Conservation (phyloP, 2,888 invertebrate genomes). For the Andrena bicolor region DNA sequence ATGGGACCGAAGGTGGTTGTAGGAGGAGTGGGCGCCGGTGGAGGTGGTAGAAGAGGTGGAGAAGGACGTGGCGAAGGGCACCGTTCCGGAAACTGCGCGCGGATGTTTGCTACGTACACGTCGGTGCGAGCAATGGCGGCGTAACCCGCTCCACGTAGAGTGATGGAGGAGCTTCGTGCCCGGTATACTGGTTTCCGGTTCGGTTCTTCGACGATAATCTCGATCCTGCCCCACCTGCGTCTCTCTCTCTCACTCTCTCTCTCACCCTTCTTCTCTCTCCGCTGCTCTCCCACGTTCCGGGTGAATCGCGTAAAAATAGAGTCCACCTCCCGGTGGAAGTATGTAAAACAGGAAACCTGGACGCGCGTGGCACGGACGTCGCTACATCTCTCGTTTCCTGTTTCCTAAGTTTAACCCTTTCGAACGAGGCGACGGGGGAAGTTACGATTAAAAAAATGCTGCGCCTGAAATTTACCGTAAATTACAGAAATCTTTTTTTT, state of each 20-base stretch:
- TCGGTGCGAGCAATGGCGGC: conserved; percentile 73
- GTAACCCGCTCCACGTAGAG: conserved; percentile 69
- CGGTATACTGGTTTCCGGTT: conserved; percentile 79
- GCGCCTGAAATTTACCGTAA: conserved; percentile 34
- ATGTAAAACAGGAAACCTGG: conserved; percentile 61
- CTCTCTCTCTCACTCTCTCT: conserved; percentile 59
- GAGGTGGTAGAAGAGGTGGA: conserved; percentile 58
- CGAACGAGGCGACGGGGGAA: conserved; percentile 35
- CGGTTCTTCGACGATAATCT: conserved; percentile 81
- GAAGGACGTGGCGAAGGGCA: conserved; percentile 66
- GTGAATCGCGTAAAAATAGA: conserved; percentile 45
- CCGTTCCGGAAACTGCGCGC: conserved; percentile 78
- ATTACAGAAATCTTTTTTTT: background rate
- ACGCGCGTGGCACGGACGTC: conserved; percentile 47
- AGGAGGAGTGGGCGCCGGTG: conserved; percentile 70
- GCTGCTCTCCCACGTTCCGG: background rate
- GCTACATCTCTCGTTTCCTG: conserved; percentile 38
- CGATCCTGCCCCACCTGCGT: conserved; percentile 73
- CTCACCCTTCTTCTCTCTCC: conserved; percentile 27
- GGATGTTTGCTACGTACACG: conserved; percentile 77
- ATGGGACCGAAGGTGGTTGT: conserved; percentile 65
- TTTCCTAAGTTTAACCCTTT: conserved; percentile 11
- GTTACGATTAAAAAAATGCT: conserved; percentile 33
- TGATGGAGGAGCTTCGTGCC: conserved; percentile 81
- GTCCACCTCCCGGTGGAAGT: conserved; percentile 55